phyloP scores from a whole-genome alignment of 2,888 invertebrate species.

The Catocala sponsa region DNA sequence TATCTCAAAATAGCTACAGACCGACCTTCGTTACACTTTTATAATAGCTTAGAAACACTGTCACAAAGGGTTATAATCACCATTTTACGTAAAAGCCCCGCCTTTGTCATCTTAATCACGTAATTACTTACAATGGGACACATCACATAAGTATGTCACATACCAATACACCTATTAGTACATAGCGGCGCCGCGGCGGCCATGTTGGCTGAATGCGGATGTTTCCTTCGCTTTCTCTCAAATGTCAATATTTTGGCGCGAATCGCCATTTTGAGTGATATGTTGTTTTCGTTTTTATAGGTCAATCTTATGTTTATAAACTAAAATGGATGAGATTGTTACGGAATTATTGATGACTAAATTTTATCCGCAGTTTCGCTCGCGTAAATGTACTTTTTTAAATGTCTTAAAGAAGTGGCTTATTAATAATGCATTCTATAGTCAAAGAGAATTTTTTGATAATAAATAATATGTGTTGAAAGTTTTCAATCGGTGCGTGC shows the following conservation, averaged over 20 bases:
- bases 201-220: constrained; percentile 29
- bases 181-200: constrained; percentile 43
- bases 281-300: constrained; percentile 2
- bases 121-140: constrained; percentile 31
- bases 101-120: constrained; percentile 32
- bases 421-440: too few relatives aligned
- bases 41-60: too few relatives aligned
- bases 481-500: too few relatives aligned
- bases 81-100: constrained; percentile 17
- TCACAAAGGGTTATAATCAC: not conserved
- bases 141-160: constrained; percentile 41
- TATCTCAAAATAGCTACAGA: too few relatives aligned
- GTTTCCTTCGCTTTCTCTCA: constrained; percentile 17
- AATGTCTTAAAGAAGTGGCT: too few relatives aligned
- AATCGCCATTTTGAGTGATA: constrained; percentile 23
- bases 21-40: too few relatives aligned
- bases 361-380: too few relatives aligned
- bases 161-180: constrained; percentile 38
- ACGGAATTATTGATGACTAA: too few relatives aligned
- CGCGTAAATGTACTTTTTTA: too few relatives aligned
- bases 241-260: constrained; percentile 54
- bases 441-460: too few relatives aligned
- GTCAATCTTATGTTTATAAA: not conserved
- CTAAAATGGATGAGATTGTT: too few relatives aligned
- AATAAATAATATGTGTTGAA: too few relatives aligned